phyloP scores from a whole-genome alignment of 2,888 invertebrate species.

The Pedicia rivosa region DNA sequence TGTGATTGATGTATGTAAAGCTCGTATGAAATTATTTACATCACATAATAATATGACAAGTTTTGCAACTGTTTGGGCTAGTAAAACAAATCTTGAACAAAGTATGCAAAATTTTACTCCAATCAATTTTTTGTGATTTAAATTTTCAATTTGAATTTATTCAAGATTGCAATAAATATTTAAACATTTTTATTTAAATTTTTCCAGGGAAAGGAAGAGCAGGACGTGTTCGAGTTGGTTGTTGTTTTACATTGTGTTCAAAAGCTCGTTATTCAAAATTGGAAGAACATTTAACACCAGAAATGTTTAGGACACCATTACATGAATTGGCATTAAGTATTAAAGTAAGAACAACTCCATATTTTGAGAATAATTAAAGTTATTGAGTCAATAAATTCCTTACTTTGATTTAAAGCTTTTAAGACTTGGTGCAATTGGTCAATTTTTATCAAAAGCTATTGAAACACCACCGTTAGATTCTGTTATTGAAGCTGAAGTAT shows the following conservation, averaged over 20 bases:
- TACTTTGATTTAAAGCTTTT: slow-evolving; percentile 40
- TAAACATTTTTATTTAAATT: slow-evolving; percentile 28
- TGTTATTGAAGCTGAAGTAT: slow-evolving; percentile 91
- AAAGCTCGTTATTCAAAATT: slow-evolving; percentile 51
- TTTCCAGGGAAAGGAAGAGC: slow-evolving; percentile 89
- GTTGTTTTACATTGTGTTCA: slow-evolving; percentile 86
- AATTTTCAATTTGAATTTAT: slow-evolving; percentile 5
- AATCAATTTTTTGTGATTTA: no score
- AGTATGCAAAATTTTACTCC: no score
- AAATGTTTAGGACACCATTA: slow-evolving; percentile 94
- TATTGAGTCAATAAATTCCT: not conserved
- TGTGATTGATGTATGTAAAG: slow-evolving; percentile 94
- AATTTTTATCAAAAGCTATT: slow-evolving; percentile 87
- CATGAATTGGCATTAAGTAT: slow-evolving; percentile 89
- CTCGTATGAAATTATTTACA: slow-evolving; percentile 94
- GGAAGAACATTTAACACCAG: slow-evolving; percentile 86
- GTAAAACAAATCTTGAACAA: slow-evolving; percentile 88
- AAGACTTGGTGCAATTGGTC: slow-evolving; percentile 78
- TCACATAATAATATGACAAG: slow-evolving; percentile 98
- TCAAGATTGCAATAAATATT: not conserved
- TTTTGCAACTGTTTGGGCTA: slow-evolving; percentile 94
- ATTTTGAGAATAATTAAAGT: not conserved
- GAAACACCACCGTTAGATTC: slow-evolving; percentile 96
- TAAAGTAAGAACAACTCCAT: slow-evolving; percentile 25
- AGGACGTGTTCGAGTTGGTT: slow-evolving; percentile 86